phyloP scores from a whole-genome alignment of 2,888 invertebrate genomes.

The Dolomedes plantarius region DNA sequence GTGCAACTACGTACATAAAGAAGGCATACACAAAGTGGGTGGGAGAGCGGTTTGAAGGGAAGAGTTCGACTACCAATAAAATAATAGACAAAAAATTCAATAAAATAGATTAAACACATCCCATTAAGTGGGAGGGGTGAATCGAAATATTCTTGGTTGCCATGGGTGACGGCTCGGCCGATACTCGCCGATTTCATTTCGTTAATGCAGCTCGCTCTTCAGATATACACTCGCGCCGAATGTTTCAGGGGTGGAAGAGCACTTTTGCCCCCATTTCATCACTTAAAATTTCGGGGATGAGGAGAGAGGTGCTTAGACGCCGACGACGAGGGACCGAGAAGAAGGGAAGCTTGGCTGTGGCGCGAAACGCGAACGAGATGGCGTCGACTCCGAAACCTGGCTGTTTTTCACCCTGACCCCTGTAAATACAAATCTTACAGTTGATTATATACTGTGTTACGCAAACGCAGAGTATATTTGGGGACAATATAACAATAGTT shows the following conservation, averaged over 20 bases:
- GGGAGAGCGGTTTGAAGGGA: background rate
- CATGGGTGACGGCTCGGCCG: constrained; percentile 45
- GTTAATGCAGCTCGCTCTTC: constrained; percentile 62
- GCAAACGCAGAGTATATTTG: too few species aligned
- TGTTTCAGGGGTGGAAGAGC: background rate
- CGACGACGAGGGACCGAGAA: too few species aligned
- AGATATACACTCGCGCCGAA: constrained; percentile 51
- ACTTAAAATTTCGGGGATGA: background rate
- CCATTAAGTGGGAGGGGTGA: constrained; percentile 62
- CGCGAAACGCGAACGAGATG: too few species aligned
- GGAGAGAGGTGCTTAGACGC: background rate
- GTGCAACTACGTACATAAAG: constrained; percentile 13
- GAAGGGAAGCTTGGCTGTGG: too few species aligned
- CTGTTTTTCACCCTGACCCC: too few species aligned
- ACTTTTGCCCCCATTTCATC: background rate
- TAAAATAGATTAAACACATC: constrained; percentile 71
- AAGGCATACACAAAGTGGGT: background rate
- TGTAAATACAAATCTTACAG: too few species aligned
- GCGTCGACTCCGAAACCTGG: too few species aligned
- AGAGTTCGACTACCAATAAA: background rate
- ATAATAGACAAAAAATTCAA: constrained; percentile 41
- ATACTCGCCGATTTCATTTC: constrained; percentile 67
- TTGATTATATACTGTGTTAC: too few species aligned
- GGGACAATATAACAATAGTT: too few species aligned
- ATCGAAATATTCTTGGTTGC: constrained; percentile 33